Evolutionary conservation across 2,888 invertebrate genomes (phyloP), one percentile per base, ranked within the genome.

Genomic region (Liopterus haemorrhoidalis): DNA sequence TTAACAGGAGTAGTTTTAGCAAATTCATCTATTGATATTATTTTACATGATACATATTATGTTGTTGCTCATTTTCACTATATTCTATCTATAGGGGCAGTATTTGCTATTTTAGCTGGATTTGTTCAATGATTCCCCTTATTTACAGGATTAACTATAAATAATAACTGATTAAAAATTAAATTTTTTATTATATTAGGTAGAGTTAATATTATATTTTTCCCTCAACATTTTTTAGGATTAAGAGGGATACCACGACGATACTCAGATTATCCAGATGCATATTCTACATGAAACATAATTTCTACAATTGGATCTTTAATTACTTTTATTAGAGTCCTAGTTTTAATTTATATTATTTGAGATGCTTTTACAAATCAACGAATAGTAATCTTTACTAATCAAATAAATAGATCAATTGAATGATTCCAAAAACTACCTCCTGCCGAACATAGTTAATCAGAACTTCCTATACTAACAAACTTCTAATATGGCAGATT

Each of bases 41-140:
- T 80, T 48, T 51, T 86, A 8, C 85, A 87, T 70, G 86, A 87
- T 61, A 85, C 85, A n/a, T 86, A 86, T 64, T 88, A 86, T 75
- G 85, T 86, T 38, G 85, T 86, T 22, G 85, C 82, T 3, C 85
- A 87, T 66, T 88, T 87, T 59, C 85, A 87, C 63, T 86, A 86
- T 74, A 85, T 86, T 1, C 57, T 86, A 59, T 84, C 82, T 2
- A 84, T 86, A 70, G 85, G 84, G 54, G 84, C 85, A 2, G 82
- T 86, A 58, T 86, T 85, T 73, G 78, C 82, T 28, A 82, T 86
- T 74, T 76, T 87, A 70, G 79, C 74, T 24, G 82, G 83, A 55
- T 75, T 85, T 66, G 71, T 79, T 62, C 76, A 81, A 54, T 86
- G 84, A 76, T 85, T 76, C 25, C 79, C 41, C n/a, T 58, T 82